Evolutionary conservation across 2,888 invertebrate species (phyloP), one percentile per base, ranked within the genome.

Genomic region (Ophioninae sp.): DNA sequence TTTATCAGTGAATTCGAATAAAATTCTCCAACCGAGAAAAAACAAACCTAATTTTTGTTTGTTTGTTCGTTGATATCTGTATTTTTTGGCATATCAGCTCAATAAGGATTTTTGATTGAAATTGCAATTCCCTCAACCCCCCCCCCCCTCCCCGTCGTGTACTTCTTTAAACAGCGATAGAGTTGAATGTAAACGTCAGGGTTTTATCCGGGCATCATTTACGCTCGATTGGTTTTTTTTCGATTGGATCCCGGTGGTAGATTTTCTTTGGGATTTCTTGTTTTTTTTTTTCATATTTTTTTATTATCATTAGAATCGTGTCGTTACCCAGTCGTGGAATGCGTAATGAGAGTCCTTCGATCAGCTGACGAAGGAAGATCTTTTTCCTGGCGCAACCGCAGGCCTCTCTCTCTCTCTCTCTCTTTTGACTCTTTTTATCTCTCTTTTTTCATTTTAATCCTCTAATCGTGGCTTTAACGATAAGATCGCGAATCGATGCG

Each of bases 241-340:
- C 51, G 85, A 85, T 83, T 77, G 30, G 65, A 85, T 83, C 80
- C 67, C 67, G 65, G 59, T 82, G 67, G 63, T 30, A 3, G 30
- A 2, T 30, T 30, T 30, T 30, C 30, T 30, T 30, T 30, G 3
- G 30, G 3, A 3, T 71, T 81, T 61, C 20, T 22, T 56, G 1
- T 56, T 1, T 69, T 0, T 69, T 9, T 67, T 20, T 67, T 6
- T 44, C n/a, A n/a, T n/a, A n/a, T 23, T 68, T 44, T 44, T n/a
- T 51, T 20, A 23, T 20, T 56, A 65, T 39, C 37, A 44, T 44
- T 22, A 44, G 61, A 67, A 72, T 79, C 71, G 41, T 72, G 77
- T 72, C 65, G 68, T 84, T 77, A 79, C 56, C 77, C 73, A 69
- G 84, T 77, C 75, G 80, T 86, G 87, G 87, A 87, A 87, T 87